Evolutionary conservation across 2,797 vertebrate genomes (phyloP).

Genomic region (Centropyge bicolor): DNA sequence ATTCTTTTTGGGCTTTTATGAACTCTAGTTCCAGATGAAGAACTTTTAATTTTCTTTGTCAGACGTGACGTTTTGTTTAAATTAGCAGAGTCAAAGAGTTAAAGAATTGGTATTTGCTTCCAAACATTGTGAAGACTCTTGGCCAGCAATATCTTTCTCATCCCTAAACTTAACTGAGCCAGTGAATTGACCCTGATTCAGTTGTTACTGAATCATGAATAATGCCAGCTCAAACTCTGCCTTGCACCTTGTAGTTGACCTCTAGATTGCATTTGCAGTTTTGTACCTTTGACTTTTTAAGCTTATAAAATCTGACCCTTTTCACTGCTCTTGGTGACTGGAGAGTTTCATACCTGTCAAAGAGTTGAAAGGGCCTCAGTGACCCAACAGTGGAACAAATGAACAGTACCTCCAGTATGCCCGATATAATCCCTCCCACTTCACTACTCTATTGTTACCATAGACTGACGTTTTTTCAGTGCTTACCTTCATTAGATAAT

Average conservation of each 20-base stretch:
- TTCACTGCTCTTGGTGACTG: neutral
- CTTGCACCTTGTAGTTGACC: too few species aligned
- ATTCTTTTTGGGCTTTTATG: neutral
- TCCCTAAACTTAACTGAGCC: neutral
- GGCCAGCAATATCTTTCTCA: neutral
- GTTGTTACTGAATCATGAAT: neutral
- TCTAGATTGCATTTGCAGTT: too few species aligned
- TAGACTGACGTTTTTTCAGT: slow-evolving; percentile 46
- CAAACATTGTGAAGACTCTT: neutral
- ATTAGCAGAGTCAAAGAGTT: neutral
- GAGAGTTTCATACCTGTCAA: neutral
- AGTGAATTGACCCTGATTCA: neutral
- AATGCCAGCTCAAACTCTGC: too few species aligned
- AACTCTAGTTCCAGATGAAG: neutral
- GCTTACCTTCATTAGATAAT: slow-evolving; percentile 76
- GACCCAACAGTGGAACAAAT: neutral
- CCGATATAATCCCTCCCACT: slow-evolving; percentile 58
- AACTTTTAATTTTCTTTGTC: neutral
- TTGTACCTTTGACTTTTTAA: too few species aligned
- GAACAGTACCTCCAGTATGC: slow-evolving; percentile 20
- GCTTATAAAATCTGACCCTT: neutral
- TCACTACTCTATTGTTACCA: slow-evolving; percentile 49
- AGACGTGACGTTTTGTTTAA: neutral
- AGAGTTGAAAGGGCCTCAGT: slow-evolving; percentile 4
- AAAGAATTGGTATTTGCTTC: neutral